Base-by-base conservation (phyloP, 2,888 invertebrate species). In the Hypomecis atomaria region DNA sequence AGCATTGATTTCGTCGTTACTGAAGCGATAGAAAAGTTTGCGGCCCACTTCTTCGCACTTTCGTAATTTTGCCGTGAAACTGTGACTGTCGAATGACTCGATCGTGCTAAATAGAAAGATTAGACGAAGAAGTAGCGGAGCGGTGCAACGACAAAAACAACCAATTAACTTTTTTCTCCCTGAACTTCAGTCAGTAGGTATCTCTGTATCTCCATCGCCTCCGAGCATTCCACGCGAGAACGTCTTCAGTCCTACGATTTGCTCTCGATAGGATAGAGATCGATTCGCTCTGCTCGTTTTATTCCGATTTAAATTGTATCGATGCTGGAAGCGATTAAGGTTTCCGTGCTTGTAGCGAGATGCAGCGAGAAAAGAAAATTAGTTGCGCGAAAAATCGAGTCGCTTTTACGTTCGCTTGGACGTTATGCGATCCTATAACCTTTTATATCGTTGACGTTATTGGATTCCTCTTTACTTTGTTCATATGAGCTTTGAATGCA, bases 221-320 rank as follows among this genome's bases (percentile, higher is more conserved):
- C 73, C 77, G 77, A 84, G 85, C 83, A 84, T 87, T 88, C 82
- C 86, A 79, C 80, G 81, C 82, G 83, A 84, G 85, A 87, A 85
- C 88, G 85, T 90, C 89, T 90, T 88, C 87, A 88, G 86, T 81
- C 84, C 86, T 87, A 79, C 87, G 90, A 90, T 91, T 90, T 89
- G 87, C 87, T 89, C 89, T 85, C 85, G 88, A 88, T 86, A 82
- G 86, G 88, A 88, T 84, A 79, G 85, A 88, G 86, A 90, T 89
- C 84, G 85, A 91, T 90, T 90, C 83, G 87, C 76, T 82, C 84
- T 87, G 85, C 86, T 89, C 88, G 87, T 88, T 90, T 90, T 88
- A 81, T 87, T 85, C 81, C 82, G 85, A 89, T 90, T 89, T 88
- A 88, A 91, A 91, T 88, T 90, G 90, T 91, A 90, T 88, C 88